Conservation (phyloP, 2,888 invertebrate species). For the Cyclophora albipunctata region DNA sequence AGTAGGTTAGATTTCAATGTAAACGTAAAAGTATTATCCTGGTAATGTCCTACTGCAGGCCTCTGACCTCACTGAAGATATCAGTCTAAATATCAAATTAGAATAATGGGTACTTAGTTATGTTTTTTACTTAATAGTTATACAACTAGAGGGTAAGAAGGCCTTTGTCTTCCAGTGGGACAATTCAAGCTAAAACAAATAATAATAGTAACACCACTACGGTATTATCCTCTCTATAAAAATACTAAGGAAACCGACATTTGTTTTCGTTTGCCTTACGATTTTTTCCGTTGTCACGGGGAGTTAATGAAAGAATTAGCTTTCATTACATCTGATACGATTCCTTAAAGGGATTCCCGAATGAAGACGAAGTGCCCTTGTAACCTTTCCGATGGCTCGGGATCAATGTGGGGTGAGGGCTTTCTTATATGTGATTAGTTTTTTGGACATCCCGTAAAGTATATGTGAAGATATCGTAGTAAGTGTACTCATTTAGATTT, state of each 20-base stretch:
- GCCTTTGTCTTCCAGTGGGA: too few species aligned
- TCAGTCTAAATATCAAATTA: too few species aligned
- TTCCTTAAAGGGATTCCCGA: conserved; percentile 72
- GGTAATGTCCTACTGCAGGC: too few species aligned
- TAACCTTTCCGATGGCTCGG: conserved; percentile 58
- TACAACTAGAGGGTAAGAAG: too few species aligned
- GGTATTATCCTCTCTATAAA: conserved; percentile 15
- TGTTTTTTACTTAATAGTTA: too few species aligned
- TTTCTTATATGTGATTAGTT: conserved; percentile 63
- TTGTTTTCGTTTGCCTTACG: conserved; percentile 60
- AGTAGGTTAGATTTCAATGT: too few species aligned
- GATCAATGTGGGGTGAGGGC: conserved; percentile 51
- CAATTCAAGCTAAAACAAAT: too few species aligned
- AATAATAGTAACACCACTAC: too few species aligned
- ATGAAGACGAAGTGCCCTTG: conserved; percentile 67
- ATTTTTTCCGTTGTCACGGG: conserved; percentile 69
- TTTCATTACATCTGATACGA: conserved; percentile 73
- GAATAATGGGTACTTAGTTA: too few species aligned
- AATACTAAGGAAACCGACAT: conserved; percentile 25
- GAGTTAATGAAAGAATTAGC: conserved; percentile 75
- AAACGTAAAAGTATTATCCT: too few species aligned
- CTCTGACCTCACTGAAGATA: too few species aligned
- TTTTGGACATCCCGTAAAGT: conserved; percentile 46
- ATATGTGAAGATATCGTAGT: conserved; percentile 4
- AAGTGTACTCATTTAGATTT: too few species aligned